Evolutionary conservation across 2,113 vertebrate species (phyloP), one percentile per base, ranked within the genome.

Genomic region (Trematocara stigmaticum): DNA sequence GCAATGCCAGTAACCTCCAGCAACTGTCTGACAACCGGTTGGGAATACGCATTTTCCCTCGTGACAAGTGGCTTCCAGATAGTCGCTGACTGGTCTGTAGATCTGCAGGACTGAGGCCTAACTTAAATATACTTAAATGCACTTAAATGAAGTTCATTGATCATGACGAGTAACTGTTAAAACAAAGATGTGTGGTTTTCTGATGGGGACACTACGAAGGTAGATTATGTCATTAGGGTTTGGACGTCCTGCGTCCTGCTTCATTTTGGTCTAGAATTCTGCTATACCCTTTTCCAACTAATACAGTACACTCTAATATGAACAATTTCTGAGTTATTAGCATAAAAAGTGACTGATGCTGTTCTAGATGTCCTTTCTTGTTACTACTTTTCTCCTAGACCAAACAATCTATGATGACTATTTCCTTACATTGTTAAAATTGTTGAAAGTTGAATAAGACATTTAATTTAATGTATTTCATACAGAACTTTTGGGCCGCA

Each of bases 401-500:
- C 35, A 81, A 83, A 81, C 47, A 40, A n/a, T 35, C 15, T 8
- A 12, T 51, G 26, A 76, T 34, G 45, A 51, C 26, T 79, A 38
- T 87, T 88, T 74, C 45, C 26, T 74, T 49, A 29, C 49, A 84
- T 83, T 89, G 59, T 85, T 79, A 35, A 76, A 74, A 66, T 38
- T 38, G 61, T 66, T 12, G 23, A 87, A 74, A 74, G 71, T 82
- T 80, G 57, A 84, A 57, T 52, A 66, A 84, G 57, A 84, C 59
- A 16, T 52, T 82, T 57, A 86, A 83, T 66, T 86, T 88, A 78
- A 90, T 93, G 91, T 89, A 84, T 89, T 4, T 78, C 80, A 52
- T 31, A 34, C 52, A 85, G 45, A 92, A 90, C 85, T 89, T 92
- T 90, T 84, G 69, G 81, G 29, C 57, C 81, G 80, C 83, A 88